Evolutionary conservation across 2,797 vertebrate genomes (phyloP).

Genomic region (Podarcis lilfordi): DNA sequence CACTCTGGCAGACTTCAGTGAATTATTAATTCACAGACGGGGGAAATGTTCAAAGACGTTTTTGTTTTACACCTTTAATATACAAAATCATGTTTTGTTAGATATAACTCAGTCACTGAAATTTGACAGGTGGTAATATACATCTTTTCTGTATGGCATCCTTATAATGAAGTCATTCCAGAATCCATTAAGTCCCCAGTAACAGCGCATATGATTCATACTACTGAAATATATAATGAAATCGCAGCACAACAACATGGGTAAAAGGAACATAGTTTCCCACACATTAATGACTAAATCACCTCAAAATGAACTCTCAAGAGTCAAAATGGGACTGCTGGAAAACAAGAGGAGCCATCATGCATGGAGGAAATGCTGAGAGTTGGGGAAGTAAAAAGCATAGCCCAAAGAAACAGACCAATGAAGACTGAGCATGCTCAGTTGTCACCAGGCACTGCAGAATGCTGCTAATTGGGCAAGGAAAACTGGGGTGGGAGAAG

Average conservation of each 20-base stretch:
- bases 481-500: not conserved
- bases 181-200: not conserved
- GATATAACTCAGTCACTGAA: constrained; percentile 1
- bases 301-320: not conserved
- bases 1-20: not conserved
- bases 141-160: not conserved
- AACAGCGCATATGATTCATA: not conserved
- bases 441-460: not conserved
- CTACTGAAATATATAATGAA: not conserved
- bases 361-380: not conserved
- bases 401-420: not conserved
- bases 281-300: not conserved
- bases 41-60: not conserved
- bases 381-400: not conserved
- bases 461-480: not conserved
- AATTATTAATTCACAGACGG: constrained; percentile 11
- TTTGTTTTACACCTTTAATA: constrained; percentile 28
- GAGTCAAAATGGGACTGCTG: not conserved
- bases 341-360: not conserved
- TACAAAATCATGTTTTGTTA: not conserved
- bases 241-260: not conserved
- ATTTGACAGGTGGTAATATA: constrained; percentile 11
- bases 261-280: not conserved
- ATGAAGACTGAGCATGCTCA: not conserved
- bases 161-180: not conserved